Conservation (phyloP, 2,888 invertebrate genomes). For the Leptura quadrifasciata region DNA sequence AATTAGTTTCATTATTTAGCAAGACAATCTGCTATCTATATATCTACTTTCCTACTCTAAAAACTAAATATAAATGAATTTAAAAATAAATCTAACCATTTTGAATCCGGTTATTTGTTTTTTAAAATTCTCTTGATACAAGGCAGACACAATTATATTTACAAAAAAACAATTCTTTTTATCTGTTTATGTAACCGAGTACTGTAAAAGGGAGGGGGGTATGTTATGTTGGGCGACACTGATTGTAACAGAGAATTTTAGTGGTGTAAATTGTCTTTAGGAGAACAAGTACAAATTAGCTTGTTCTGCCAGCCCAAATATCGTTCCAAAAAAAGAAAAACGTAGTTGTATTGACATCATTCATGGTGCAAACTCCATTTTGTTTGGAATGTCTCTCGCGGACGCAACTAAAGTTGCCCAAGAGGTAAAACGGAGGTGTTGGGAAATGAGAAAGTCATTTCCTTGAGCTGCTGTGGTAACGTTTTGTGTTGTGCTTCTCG, state of each 20-base stretch:
- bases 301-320: conserved; percentile 52
- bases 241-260: conserved; percentile 6
- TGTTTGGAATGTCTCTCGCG: conserved; percentile 65
- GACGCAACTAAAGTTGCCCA: conserved; percentile 63
- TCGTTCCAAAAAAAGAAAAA: conserved; percentile 57
- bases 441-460: conserved; percentile 23
- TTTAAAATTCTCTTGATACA: no score
- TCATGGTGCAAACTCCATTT: conserved; percentile 61
- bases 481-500: conserved; percentile 54
- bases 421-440: conserved; percentile 58
- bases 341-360: conserved; percentile 63
- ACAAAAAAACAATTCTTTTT: not conserved
- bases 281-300: conserved; percentile 58
- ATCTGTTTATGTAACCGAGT: not conserved
- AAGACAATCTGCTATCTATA: not conserved
- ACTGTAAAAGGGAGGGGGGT: conserved; percentile 6
- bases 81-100: no score
- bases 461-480: conserved; percentile 54
- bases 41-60: not conserved
- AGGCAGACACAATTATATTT: no score
- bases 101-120: no score
- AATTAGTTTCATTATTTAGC: not conserved
- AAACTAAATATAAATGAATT: not conserved
- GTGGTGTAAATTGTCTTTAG: conserved; percentile 48
- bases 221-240: not conserved